Percentiles rank a stretch among this genome's conserved stretches.
Evolutionary conservation across 2,113 vertebrate genomes (phyloP).

Genomic region (Sturnira hondurensis): DNA sequence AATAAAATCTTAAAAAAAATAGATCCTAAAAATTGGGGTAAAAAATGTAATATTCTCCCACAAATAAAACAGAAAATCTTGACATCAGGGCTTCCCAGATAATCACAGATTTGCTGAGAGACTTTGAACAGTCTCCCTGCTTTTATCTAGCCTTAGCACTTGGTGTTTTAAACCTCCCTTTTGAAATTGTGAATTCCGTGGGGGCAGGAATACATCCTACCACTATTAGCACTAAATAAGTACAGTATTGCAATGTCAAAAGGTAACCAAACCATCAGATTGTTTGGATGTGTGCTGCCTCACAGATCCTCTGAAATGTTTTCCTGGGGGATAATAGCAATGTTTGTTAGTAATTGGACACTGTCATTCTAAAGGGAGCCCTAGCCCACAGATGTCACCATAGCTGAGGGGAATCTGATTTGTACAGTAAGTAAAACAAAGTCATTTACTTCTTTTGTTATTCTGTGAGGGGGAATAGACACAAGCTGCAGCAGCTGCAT

Average conservation of each 20-base stretch:
- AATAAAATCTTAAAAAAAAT: no score
- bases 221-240: conserved; percentile 26
- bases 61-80: not conserved
- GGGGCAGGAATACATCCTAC: not conserved
- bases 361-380: conserved; percentile 19
- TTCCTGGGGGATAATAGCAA: not conserved
- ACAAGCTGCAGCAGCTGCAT: conserved; percentile 46
- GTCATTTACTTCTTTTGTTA: conserved; percentile 61
- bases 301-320: not conserved
- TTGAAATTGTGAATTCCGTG: conserved; percentile 3
- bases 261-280: not conserved
- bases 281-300: not conserved
- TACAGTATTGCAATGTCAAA: conserved; percentile 20
- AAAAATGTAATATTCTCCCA: not conserved
- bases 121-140: not conserved
- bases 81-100: not conserved
- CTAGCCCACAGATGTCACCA: conserved; percentile 30
- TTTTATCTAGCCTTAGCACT: not conserved
- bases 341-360: conserved; percentile 53
- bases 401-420: conserved; percentile 59
- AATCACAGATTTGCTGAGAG: not conserved
- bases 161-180: not conserved
- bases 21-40: not conserved
- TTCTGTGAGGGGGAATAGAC: conserved; percentile 50
- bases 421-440: conserved; percentile 62